Base-by-base conservation (phyloP, 2,888 invertebrate genomes). In the Heteromurus nitidus region DNA sequence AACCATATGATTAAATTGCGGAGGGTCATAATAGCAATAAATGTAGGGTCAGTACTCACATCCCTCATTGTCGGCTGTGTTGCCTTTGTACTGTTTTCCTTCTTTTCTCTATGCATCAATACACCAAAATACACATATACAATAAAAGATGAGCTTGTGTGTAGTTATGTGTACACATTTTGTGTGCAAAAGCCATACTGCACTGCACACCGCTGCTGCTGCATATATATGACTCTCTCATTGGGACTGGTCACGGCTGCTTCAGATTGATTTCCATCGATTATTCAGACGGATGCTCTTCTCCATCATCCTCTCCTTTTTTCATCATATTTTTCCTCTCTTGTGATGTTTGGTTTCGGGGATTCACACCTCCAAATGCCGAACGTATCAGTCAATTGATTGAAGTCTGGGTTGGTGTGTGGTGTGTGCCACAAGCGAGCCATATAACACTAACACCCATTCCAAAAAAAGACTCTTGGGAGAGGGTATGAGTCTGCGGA, bases 191-290 rank as follows among this genome's bases (percentile, higher is more conserved):
- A 44, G 3, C 44, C 65, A 36, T 50, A 50, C 74, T 11, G 47
- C n/a, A 36, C 36, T 36, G 36, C 13, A 13, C 36, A 36, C 7
- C 13, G 36, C 13, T 5, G 13, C 7, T 50, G 50, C n/a, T 50
- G 18, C n/a, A 68, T 58, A 20, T 28, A 75, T 67, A 30, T 26
- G 31, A 68, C 30, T 76, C n/a, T n/a, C 68, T 53, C 60, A 64
- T 70, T 79, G 69, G 64, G 69, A 79, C 62, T 79, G 77, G 77
- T 79, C 77, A 79, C 77, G 77, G 77, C 64, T 70, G 77, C 77
- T 79, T 79, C 70, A 79, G 77, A 70, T 70, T 79, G 69, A 79
- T 79, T 79, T 44, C 70, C 36, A 79, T 79, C 77, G 62, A 76
- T 76, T 75, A 76, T 69, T 79, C 70, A 79, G 28, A 16, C n/a